A percentile compares a stretch with the other conserved stretches of the same genome.
phyloP scores from a whole-genome alignment of 1,140 invertebrate genomes.

The Polypedilum vanderplanki region DNA sequence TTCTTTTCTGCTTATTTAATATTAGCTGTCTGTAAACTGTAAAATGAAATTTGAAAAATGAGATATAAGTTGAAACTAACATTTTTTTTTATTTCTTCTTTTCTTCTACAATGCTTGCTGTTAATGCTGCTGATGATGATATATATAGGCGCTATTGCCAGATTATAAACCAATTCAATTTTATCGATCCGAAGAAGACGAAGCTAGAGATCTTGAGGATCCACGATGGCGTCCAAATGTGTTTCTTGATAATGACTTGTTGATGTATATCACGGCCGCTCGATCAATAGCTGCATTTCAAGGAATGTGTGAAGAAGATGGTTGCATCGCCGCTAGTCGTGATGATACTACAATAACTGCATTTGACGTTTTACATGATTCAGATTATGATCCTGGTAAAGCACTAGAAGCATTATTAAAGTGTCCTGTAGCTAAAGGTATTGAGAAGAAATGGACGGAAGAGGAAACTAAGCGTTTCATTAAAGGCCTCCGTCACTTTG shows the following conservation, averaged over 20 bases:
- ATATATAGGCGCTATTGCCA: constrained; percentile 44
- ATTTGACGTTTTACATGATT: constrained; percentile 87
- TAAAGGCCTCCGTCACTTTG: constrained; percentile 94
- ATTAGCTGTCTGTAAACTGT: neutral
- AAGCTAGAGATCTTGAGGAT: constrained; percentile 60
- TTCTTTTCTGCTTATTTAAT: neutral
- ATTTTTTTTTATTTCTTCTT: neutral
- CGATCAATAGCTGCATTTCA: constrained; percentile 89
- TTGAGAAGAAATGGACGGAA: constrained; percentile 96
- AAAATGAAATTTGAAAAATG: neutral
- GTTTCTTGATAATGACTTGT: constrained; percentile 85
- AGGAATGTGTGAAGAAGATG: constrained; percentile 97
- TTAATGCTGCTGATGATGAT: neutral
- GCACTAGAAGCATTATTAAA: constrained; percentile 93
- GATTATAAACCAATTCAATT: constrained; percentile 46
- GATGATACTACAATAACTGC: constrained; percentile 98
- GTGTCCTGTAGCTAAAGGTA: constrained; percentile 91
- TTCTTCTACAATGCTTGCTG: neutral
- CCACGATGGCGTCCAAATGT: constrained; percentile 87
- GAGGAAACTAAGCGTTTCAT: constrained; percentile 97
- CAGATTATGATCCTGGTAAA: constrained; percentile 90
- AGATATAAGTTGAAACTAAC: neutral
- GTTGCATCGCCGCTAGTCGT: constrained; percentile 88
- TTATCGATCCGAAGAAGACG: constrained; percentile 43
- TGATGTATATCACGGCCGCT: constrained; percentile 95